These are phyloP conservation scores for Schizopygopsis malacanthus DNA, from an alignment of 2,797 vertebrate species.

Conservation along the genomic window DNA sequence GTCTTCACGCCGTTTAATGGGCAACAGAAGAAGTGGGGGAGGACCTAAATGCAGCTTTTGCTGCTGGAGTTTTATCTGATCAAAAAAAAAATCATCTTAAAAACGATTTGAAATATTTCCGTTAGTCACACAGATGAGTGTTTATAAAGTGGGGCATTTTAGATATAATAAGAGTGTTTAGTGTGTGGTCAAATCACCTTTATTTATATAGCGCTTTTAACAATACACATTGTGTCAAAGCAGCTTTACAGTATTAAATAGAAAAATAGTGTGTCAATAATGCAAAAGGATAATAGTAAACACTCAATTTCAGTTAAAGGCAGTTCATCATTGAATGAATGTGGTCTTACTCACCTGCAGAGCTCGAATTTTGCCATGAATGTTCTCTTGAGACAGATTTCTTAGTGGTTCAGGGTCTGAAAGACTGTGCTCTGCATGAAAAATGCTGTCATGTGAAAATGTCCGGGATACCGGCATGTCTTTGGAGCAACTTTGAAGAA, in stretches of 20 bases:
- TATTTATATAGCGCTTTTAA: no score
- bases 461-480: slow-evolving; percentile 85
- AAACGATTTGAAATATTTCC: not conserved
- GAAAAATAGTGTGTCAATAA: no score
- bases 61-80: slow-evolving; percentile 88
- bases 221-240: no score
- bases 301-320: no score
- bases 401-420: slow-evolving; percentile 79
- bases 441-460: slow-evolving; percentile 95
- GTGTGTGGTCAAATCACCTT: not conserved
- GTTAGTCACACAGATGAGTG: not conserved
- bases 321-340: no score
- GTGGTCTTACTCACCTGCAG: slow-evolving; percentile 82
- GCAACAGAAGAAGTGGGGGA: slow-evolving; percentile 76
- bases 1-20: slow-evolving; percentile 79
- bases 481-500: slow-evolving; percentile 76
- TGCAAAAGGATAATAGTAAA: no score
- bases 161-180: not conserved
- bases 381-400: slow-evolving; percentile 90
- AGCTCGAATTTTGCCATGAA: slow-evolving; percentile 89
- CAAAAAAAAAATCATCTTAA: slow-evolving; percentile 13
- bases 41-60: slow-evolving; percentile 89
- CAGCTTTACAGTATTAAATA: no score
- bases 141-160: not conserved
- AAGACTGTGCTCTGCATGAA: slow-evolving; percentile 83